Conservation (phyloP, 2,888 invertebrate species). For the Sinopyrophorus schimmeli region DNA sequence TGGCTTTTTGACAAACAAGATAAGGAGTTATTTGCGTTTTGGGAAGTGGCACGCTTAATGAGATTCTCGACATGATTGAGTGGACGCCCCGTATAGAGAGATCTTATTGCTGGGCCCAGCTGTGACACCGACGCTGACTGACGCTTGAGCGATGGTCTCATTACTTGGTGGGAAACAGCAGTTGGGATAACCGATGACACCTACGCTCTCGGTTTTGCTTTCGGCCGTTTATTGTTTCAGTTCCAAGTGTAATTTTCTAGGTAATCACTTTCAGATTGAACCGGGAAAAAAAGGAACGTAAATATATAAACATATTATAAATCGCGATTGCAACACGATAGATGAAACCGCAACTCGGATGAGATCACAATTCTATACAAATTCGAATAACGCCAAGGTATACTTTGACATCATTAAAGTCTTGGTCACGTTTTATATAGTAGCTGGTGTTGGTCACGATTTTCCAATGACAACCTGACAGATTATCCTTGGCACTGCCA, state of each 20-base stretch:
- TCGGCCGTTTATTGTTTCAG: conserved; percentile 25
- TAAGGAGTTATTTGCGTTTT: conserved; percentile 41
- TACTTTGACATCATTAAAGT: conserved; percentile 54
- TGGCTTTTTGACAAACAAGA: conserved; percentile 39
- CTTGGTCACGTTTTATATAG: conserved; percentile 54
- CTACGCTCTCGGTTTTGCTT: conserved; percentile 31
- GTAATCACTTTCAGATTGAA: conserved; percentile 24
- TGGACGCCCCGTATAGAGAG: conserved; percentile 41
- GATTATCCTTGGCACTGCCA: too few relatives aligned
- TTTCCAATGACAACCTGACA: conserved; percentile 45
- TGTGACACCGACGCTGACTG: conserved; percentile 41
- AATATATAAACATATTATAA: conserved; percentile 12
- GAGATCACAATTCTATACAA: conserved; percentile 36
- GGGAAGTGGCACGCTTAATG: conserved; percentile 39
- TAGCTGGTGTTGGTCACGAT: conserved; percentile 55
- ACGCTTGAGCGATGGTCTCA: conserved; percentile 47
- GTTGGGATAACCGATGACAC: conserved; percentile 40
- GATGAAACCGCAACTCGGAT: conserved; percentile 43
- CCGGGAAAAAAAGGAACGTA: conserved; percentile 17
- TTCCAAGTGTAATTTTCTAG: conserved; percentile 20
- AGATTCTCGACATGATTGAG: conserved; percentile 44
- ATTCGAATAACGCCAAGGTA: conserved; percentile 46
- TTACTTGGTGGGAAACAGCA: conserved; percentile 45
- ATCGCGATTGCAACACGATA: conserved; percentile 39
- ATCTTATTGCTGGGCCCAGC: conserved; percentile 42